phyloP scores from a whole-genome alignment of 2,797 vertebrate species.

The Octomys mimax region DNA sequence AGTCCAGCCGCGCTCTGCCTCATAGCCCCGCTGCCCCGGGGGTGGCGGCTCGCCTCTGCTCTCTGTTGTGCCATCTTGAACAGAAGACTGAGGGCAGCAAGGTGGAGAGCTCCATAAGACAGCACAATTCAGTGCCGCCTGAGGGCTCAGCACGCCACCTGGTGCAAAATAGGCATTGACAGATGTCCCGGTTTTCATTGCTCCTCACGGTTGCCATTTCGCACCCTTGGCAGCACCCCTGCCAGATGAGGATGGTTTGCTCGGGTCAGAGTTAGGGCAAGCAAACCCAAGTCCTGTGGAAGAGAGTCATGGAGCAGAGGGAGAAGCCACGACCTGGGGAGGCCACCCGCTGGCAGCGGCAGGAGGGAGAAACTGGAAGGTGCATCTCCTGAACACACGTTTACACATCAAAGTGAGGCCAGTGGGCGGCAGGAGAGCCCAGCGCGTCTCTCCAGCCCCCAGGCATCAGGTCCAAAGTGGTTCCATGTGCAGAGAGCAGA shows the following conservation, averaged over 20 bases:
- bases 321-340: background rate
- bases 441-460: background rate
- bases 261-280: background rate
- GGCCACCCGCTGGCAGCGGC: background rate
- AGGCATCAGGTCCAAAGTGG: constrained; percentile 60
- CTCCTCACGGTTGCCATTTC: no score
- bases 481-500: constrained; percentile 78
- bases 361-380: background rate
- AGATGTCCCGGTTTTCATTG: fast-evolving
- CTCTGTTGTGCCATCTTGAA: constrained; percentile 6
- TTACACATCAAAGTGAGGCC: constrained; percentile 75
- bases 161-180: background rate
- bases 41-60: background rate
- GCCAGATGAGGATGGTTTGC: background rate
- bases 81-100: background rate
- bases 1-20: background rate
- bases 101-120: background rate
- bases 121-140: background rate
- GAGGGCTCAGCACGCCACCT: background rate
- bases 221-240: background rate
- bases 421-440: background rate
- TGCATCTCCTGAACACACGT: constrained; percentile 20
- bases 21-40: background rate
- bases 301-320: background rate
- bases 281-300: background rate